Evolutionary conservation across 2,113 vertebrate genomes (phyloP), one percentile per base, ranked within the genome.

Genomic region (Pseudonaja textilis): DNA sequence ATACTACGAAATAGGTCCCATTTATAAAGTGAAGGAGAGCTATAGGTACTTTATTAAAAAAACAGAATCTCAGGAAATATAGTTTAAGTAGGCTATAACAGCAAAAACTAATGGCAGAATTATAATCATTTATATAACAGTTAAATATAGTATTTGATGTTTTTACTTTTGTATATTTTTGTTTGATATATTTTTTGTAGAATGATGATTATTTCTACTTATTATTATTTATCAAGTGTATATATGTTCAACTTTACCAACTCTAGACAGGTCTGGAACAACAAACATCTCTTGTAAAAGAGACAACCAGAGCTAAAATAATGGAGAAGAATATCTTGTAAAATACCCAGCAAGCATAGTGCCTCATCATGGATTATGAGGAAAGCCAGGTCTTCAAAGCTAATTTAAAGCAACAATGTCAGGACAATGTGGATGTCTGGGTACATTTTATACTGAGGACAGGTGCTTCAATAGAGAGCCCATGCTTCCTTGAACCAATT

Each of bases 171-270:
- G 1, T 69, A 0, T 74, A 9, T 34, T 3, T 47, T 18, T 89
- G 64, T 91, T 29, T 52, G 20, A 34, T 61, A 11, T 69, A 26
- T 87, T 26, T 29, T 2, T 61, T 74, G 61, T 52, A 25, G 39
- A 12, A 91, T 0, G 69, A 93, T 91, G n/a, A 90, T 93, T n/a
- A 69, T 69, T 74, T 74, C 29, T 74, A 74, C 14, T 74, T 74
- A 34, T 34, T 64, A 12, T 64, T 74, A 74, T 74, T 74, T 16
- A n/a, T 74, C 29, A 74, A 74, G 14, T 74, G 64, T 16, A 74
- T 74, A 34, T 14, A 34, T 34, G 12, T 16, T 16, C 29, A n/a
- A 34, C 64, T 74, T 34, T 0, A 34, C 12, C 64, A 74, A 18
- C 12, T 34, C 64, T 74, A 2, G 12, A 81, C 5, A 7, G 16